Evolutionary conservation across 2,113 vertebrate genomes (phyloP).

Genomic region (Pitta sordida): DNA sequence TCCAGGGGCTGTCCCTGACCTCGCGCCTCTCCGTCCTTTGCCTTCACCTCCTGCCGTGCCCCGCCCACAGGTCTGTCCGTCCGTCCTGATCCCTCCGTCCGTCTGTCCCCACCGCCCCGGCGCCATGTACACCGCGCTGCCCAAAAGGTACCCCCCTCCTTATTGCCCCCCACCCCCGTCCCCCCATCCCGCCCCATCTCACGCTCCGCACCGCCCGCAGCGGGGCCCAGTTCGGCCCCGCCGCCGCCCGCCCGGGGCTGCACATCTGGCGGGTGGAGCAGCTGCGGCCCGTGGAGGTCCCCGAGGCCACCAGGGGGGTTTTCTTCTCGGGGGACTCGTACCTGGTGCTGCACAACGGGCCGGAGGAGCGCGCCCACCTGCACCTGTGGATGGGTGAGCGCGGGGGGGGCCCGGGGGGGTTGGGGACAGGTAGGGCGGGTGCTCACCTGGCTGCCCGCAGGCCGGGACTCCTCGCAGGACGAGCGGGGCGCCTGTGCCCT

Average conservation of each 20-base stretch:
- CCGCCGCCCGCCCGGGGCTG: slow-evolving; percentile 62
- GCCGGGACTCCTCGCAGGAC: slow-evolving; percentile 82
- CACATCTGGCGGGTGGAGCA: slow-evolving; percentile 86
- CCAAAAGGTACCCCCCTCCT: slow-evolving; percentile 37
- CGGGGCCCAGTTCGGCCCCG: slow-evolving; percentile 18
- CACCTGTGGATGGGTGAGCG: slow-evolving; percentile 91
- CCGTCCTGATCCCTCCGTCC: background rate
- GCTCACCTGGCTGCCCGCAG: slow-evolving; percentile 35
- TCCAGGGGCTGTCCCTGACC: background rate
- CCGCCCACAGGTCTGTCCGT: background rate
- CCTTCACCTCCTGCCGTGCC: background rate
- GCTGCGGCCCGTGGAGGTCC: slow-evolving; percentile 78
- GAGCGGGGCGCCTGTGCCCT: slow-evolving; percentile 86
- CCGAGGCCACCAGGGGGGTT: slow-evolving; percentile 68
- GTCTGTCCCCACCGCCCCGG: background rate
- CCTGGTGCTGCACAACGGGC: slow-evolving; percentile 81
- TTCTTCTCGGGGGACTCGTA: slow-evolving; percentile 89
- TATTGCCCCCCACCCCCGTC: fast-evolving
- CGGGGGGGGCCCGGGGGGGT: too few species aligned
- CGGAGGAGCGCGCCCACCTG: slow-evolving; percentile 71
- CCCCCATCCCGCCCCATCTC: background rate
- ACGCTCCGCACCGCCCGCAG: background rate
- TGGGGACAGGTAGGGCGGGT: background rate
- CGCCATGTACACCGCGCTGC: slow-evolving; percentile 46
- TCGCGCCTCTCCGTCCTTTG: background rate